Evolutionary conservation across 2,888 invertebrate genomes (phyloP).

Genomic region (Rapana venosa): DNA sequence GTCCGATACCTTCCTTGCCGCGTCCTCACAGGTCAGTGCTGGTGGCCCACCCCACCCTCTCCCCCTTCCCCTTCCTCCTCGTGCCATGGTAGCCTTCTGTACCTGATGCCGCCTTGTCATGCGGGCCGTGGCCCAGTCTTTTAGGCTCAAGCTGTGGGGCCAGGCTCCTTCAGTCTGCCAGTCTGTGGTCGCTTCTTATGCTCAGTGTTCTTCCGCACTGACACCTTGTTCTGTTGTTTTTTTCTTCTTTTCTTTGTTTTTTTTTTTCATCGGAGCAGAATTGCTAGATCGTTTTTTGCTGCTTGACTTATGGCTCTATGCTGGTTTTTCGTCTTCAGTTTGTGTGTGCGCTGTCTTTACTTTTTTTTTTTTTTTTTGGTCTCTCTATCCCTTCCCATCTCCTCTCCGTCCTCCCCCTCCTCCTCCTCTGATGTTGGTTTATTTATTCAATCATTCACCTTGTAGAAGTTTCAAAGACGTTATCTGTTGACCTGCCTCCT

Average conservation of each 20-base stretch:
- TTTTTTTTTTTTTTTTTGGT: background rate
- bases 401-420: background rate
- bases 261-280: slow-evolving; percentile 10
- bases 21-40: slow-evolving; percentile 37
- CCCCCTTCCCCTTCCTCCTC: no score
- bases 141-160: slow-evolving; percentile 11
- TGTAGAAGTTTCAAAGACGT: background rate
- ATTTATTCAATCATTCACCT: slow-evolving; percentile 26
- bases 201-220: slow-evolving; percentile 29
- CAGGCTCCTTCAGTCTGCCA: background rate
- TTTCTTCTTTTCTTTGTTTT: no score
- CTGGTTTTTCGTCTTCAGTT: slow-evolving; percentile 35
- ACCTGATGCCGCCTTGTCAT: slow-evolving; percentile 27
- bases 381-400: no score
- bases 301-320: slow-evolving; percentile 25
- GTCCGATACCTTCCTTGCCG: slow-evolving; percentile 33
- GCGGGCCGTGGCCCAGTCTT: slow-evolving; percentile 18
- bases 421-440: slow-evolving; percentile 23
- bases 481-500: slow-evolving; percentile 13
- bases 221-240: slow-evolving; percentile 8
- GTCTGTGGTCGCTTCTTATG: slow-evolving; percentile 21
- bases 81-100: slow-evolving; percentile 9
- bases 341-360: slow-evolving; percentile 23
- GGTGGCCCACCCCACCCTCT: background rate
- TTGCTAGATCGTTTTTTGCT: slow-evolving; percentile 29